A percentile compares a stretch with the other conserved stretches of the same genome.
Conservation (phyloP, 2,888 invertebrate species). For the Melipona bicolor region DNA sequence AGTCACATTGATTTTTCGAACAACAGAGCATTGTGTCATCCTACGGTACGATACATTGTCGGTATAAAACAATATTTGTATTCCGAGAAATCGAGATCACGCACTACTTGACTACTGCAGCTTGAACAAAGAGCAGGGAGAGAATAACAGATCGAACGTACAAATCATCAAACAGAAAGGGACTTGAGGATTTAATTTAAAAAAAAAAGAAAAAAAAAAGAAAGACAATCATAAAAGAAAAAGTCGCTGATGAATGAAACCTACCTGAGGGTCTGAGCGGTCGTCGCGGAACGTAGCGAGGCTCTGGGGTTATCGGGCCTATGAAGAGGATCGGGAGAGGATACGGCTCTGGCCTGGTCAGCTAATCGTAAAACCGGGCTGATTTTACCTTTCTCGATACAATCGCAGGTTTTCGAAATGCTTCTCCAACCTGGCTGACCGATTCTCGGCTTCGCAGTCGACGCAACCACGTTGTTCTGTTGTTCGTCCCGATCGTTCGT, state of each 20-base stretch:
- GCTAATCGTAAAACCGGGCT: constrained; percentile 80
- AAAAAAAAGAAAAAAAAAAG: background rate
- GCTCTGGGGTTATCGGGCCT: constrained; percentile 82
- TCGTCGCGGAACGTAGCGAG: constrained; percentile 80
- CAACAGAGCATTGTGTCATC: too few relatives aligned
- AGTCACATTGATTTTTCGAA: background rate
- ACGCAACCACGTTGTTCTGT: constrained; percentile 17
- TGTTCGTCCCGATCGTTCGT: constrained; percentile 37
- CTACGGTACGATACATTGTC: accelerated
- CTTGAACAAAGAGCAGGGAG: background rate
- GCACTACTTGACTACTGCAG: background rate
- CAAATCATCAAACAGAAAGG: constrained; percentile 2
- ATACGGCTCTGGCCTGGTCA: constrained; percentile 83
- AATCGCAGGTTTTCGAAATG: constrained; percentile 81
- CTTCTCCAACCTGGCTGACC: constrained; percentile 78
- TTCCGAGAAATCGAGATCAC: background rate
- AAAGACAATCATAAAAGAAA: constrained; percentile 36
- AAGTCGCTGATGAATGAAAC: constrained; percentile 70
- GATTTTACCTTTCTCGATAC: constrained; percentile 79
- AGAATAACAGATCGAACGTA: background rate
- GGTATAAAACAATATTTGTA: background rate
- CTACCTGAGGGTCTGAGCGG: constrained; percentile 82
- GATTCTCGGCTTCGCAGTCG: constrained; percentile 72
- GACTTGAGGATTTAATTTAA: background rate
- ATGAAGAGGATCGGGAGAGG: constrained; percentile 84